These are phyloP conservation scores for Nycticorax nycticorax DNA, from an alignment of 2,113 vertebrate species.

Conservation along the genomic window DNA sequence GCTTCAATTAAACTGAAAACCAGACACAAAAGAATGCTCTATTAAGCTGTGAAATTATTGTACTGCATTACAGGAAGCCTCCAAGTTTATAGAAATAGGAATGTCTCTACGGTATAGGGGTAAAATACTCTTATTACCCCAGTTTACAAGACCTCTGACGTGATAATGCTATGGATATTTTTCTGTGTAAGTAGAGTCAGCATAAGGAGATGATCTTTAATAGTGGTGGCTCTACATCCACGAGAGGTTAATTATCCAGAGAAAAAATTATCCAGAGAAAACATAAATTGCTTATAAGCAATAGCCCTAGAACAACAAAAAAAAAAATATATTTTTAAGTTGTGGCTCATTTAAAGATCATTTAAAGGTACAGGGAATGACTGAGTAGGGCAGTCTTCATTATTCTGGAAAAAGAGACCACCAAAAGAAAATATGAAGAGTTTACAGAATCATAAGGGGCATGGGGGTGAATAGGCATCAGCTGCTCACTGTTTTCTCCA, in stretches of 20 bases:
- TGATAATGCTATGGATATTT: not conserved
- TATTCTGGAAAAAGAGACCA: not conserved
- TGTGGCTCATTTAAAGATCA: not conserved
- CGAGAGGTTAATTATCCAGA: constrained; percentile 3
- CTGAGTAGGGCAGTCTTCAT: not conserved
- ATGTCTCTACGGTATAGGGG: not conserved
- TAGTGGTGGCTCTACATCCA: not conserved
- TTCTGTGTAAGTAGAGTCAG: not conserved
- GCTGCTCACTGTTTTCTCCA: not conserved
- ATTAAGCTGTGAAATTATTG: constrained; percentile 15
- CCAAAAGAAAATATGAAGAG: not conserved
- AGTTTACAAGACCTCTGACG: not conserved
- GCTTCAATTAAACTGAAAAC: constrained; percentile 16
- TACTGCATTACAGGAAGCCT: constrained; percentile 19
- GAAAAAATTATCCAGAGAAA: not conserved
- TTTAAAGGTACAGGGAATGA: not conserved
- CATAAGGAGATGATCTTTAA: not conserved
- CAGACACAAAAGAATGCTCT: not conserved
- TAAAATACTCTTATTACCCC: not conserved
- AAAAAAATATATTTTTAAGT: not conserved
- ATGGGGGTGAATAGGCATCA: not conserved
- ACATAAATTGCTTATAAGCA: not conserved
- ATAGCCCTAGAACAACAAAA: not conserved
- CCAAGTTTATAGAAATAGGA: not conserved
- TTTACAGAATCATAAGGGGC: not conserved